Conservation (phyloP, 1,140 invertebrate genomes). For the Acromyrmex charruanus region DNA sequence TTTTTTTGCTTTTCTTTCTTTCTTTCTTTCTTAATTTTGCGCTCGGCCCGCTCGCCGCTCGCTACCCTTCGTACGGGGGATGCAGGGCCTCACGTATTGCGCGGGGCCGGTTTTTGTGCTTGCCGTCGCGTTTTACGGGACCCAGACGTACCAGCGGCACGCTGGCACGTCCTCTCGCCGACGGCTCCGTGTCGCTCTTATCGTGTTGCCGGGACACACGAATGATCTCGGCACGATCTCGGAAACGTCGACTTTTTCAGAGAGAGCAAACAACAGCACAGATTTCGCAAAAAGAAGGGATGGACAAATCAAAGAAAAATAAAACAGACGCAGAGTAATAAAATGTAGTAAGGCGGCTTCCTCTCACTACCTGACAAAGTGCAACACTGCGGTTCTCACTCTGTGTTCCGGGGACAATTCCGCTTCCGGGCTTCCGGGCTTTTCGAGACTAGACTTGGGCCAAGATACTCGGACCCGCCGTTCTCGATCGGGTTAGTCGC, state of each 20-base stretch:
- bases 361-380: slow-evolving; percentile 78
- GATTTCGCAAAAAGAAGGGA: slow-evolving; percentile 69
- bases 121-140: slow-evolving; percentile 6
- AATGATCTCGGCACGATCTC: slow-evolving; percentile 49
- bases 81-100: neutral
- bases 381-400: slow-evolving; percentile 69
- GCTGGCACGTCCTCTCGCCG: slow-evolving; percentile 30
- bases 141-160: slow-evolving; percentile 36
- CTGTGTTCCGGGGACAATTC: slow-evolving; percentile 68
- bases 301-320: slow-evolving; percentile 57
- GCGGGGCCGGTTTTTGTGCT: slow-evolving; percentile 16
- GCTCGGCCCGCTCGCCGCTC: slow-evolving; percentile 46
- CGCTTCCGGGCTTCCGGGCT: slow-evolving; percentile 75
- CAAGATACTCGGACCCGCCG: slow-evolving; percentile 65
- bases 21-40: slow-evolving; percentile 37
- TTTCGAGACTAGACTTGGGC: slow-evolving; percentile 79
- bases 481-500: slow-evolving; percentile 84
- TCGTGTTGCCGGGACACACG: slow-evolving; percentile 19
- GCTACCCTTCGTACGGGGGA: slow-evolving; percentile 1
- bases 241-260: slow-evolving; percentile 61
- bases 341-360: slow-evolving; percentile 67
- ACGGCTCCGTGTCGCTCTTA: slow-evolving; percentile 41
- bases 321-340: slow-evolving; percentile 56
- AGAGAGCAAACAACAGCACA: slow-evolving; percentile 71
- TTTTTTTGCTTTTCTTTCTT: slow-evolving; percentile 61